Percentiles rank a stretch among this genome's conserved stretches.
Conservation (phyloP, 2,113 vertebrate species). For the Paramormyrops kingsleyae region DNA sequence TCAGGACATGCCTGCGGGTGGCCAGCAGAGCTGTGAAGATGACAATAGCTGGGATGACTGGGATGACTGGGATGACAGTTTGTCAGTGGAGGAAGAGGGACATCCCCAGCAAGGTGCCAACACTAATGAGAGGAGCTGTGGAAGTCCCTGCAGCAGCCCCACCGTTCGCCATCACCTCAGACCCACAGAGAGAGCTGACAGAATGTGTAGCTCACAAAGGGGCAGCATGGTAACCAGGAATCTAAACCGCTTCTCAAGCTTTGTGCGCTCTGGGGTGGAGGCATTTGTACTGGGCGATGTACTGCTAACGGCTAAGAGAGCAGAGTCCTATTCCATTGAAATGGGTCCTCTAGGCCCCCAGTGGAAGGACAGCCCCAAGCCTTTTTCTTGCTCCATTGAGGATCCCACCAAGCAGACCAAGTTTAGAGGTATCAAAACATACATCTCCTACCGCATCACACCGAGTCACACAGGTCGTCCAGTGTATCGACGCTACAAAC, state of each 20-base stretch:
- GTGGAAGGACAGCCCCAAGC: constrained; percentile 79
- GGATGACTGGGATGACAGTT: constrained; percentile 78
- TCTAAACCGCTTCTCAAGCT: constrained; percentile 94
- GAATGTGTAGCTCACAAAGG: constrained; percentile 77
- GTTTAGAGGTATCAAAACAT: constrained; percentile 98
- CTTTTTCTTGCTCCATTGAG: constrained; percentile 84
- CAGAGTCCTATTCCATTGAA: constrained; percentile 79
- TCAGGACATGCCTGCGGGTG: constrained; percentile 48
- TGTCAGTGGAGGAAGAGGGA: constrained; percentile 76
- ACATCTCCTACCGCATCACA: constrained; percentile 87
- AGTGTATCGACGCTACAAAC: constrained; percentile 93
- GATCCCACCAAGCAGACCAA: constrained; percentile 96
- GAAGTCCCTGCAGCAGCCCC: constrained; percentile 55
- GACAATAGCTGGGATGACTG: constrained; percentile 73
- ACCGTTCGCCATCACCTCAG: constrained; percentile 66
- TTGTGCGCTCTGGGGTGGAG: constrained; percentile 94
- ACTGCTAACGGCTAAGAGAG: constrained; percentile 84
- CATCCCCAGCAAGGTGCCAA: constrained; percentile 59
- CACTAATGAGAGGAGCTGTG: constrained; percentile 72
- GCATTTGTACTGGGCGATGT: constrained; percentile 91
- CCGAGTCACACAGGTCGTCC: constrained; percentile 76
- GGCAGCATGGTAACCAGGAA: constrained; percentile 88
- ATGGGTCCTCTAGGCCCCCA: constrained; percentile 80
- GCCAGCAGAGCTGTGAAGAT: constrained; percentile 68
- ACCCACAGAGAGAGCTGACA: constrained; percentile 82